Evolutionary conservation across 1,140 invertebrate genomes (phyloP), one percentile per base, ranked within the genome.

Genomic region (Meloidogyne hapla): DNA sequence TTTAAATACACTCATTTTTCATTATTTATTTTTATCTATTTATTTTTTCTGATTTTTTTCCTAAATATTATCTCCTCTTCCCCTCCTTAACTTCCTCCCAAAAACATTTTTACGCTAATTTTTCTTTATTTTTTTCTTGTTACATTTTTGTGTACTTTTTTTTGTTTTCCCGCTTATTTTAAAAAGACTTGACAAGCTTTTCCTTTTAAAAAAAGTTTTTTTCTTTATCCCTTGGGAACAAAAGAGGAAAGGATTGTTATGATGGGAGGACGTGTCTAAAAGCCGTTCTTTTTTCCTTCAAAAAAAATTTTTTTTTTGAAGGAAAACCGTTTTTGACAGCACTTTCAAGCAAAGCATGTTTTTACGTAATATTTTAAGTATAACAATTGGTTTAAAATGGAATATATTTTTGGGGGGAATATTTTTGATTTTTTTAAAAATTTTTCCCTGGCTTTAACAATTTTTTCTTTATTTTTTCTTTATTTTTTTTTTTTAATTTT

Each of bases 381-480:
- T 33, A 26, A 65, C 8, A 65, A 65, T 65, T 65, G 25, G 63
- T 65, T 18, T 65, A 33, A 65, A 65, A 65, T 63, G 6, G 2
- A 4, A 63, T n/a, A 63, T 63, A 26, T 4, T 26, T 21, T 63
- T 21, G 2, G 33, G 33, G 33, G 28, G 33, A 8, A 33, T 33
- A n/a, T n/a, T n/a, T n/a, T n/a, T n/a, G n/a, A n/a, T n/a, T n/a
- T n/a, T n/a, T n/a, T n/a, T n/a, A n/a, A n/a, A n/a, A n/a, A n/a
- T n/a, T n/a, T n/a, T n/a, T n/a, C 13, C 13, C 2, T 42, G 9
- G 9, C 40, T 1, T 10, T 42, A 42, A 42, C 13, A 42, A 42
- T 48, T 48, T 18, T 5, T 12, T 10, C 13, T 42, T 42, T 5
- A 5, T 42, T 42, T 42, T 42, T 10, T 42, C 13, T 42, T 42